Evolutionary conservation across 1,140 invertebrate species (phyloP).

Genomic region (Latrodectus geometricus): DNA sequence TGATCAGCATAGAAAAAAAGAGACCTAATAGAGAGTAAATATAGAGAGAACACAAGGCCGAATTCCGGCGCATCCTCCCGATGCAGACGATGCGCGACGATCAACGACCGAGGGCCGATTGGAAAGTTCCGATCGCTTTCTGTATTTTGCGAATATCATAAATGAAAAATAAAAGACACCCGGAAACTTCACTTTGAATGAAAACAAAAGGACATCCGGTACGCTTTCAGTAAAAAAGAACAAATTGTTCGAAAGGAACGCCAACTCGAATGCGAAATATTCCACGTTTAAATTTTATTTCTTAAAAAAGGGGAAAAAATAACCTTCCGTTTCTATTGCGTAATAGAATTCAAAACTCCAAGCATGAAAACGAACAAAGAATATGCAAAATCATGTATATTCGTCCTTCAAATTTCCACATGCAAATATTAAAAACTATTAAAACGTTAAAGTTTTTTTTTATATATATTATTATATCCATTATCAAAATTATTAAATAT

Average conservation of each 20-base stretch:
- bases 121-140: background rate
- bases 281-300: too few species aligned
- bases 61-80: conserved; percentile 26
- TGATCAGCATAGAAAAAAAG: background rate
- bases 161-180: conserved; percentile 29
- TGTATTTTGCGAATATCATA: conserved; percentile 4
- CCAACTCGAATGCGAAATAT: too few species aligned
- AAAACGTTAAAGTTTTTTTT: too few species aligned
- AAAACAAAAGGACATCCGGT: conserved; percentile 41
- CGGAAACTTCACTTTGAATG: conserved; percentile 32
- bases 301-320: too few species aligned
- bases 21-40: conserved; percentile 16
- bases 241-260: background rate
- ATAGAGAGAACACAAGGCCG: conserved; percentile 11
- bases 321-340: too few species aligned
- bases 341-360: too few species aligned
- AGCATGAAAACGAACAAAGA: too few species aligned
- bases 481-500: too few species aligned
- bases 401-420: too few species aligned
- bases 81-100: conserved; percentile 29
- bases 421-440: too few species aligned
- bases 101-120: conserved; percentile 32
- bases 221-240: background rate
- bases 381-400: too few species aligned
- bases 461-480: too few species aligned